A percentile compares a stretch with the other conserved stretches of the same genome.
These are phyloP conservation scores for Lepidostoma basale DNA, from an alignment of 1,140 invertebrate genomes.

Conservation along the genomic window DNA sequence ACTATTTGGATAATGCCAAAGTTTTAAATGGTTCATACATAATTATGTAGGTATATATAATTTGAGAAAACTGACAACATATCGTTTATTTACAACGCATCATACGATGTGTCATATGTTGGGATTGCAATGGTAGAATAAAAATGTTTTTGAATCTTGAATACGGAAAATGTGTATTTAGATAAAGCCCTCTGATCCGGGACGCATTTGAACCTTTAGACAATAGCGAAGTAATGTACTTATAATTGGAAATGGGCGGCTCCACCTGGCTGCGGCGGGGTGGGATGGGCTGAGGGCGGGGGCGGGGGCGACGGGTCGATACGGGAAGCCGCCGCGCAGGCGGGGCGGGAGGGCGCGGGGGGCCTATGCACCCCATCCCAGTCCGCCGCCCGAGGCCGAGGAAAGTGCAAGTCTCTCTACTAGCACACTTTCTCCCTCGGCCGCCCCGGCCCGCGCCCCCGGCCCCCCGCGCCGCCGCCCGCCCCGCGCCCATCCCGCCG, in stretches of 20 bases:
- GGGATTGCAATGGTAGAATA: too few relatives aligned
- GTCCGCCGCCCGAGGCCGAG: constrained; percentile 18
- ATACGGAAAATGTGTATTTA: too few relatives aligned
- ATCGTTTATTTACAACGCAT: too few relatives aligned
- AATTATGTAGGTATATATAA: too few relatives aligned
- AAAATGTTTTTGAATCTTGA: too few relatives aligned
- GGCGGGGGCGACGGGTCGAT: constrained; percentile 53
- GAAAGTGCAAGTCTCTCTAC: constrained; percentile 47
- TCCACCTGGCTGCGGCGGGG: constrained; percentile 22
- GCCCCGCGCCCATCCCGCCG: neutral
- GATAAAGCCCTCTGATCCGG: neutral
- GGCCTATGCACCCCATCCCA: constrained; percentile 46
- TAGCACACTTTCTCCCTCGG: constrained; percentile 44
- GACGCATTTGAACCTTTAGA: neutral
- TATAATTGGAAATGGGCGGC: constrained; percentile 10
- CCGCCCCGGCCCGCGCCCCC: neutral
- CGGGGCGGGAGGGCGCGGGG: constrained; percentile 39
- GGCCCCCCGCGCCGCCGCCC: neutral
- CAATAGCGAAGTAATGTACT: constrained; percentile 2
- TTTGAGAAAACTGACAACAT: too few relatives aligned
- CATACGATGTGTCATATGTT: too few relatives aligned
- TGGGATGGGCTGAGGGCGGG: constrained; percentile 47
- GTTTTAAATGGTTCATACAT: too few relatives aligned
- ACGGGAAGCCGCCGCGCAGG: constrained; percentile 48
- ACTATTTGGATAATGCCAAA: too few relatives aligned